Evolutionary conservation across 2,113 vertebrate species (phyloP), one percentile per base, ranked within the genome.

Genomic region (Anas platyrhynchos): DNA sequence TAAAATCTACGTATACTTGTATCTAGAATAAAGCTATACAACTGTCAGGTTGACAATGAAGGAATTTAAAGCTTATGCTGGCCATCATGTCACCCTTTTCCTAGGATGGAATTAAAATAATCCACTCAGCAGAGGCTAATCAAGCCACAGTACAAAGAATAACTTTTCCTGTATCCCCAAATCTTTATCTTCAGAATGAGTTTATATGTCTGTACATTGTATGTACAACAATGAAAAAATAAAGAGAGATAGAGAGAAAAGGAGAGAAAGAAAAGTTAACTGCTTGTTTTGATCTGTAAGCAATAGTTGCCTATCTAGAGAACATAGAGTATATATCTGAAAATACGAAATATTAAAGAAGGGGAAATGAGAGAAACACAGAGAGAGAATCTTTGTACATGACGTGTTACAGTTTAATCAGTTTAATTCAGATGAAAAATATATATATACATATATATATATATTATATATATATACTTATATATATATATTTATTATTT

Each of bases 321-420:
- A 54, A 2, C 36, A 20, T 41, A 32, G 25, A 83, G 15, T 41
- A 29, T 52, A 7, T 38, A 58, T 67, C 74, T n/a, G 62, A 62
- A 77, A 67, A 82, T 6, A 66, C 6, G 34, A 73, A 92, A 79
- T 3, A 34, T 5, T 43, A 12, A 29, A 69, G 25, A 85, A 75
- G 3, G 18, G 11, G 29, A 69, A 16, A 38, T 1, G 15, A 6
- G 6, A 4, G 2, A 5, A 18, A 16, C 7, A 7, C 7, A 7
- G n/a, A 52, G 8, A 44, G 31, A 52, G 3, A 43, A 26, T 32
- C 17, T 34, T 73, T 55, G 31, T 5, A 58, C 23, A 38, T 32
- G 26, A 7, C 4, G 38, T 52, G 48, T 31, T 63, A 58, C 5
- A 8, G 10, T 55, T 86, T 73, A 2, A n/a, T 80, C 27, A 8